Evolutionary conservation across 2,797 vertebrate genomes (phyloP), one percentile per base, ranked within the genome.

Genomic region (Melanotaenia parkinsoni): DNA sequence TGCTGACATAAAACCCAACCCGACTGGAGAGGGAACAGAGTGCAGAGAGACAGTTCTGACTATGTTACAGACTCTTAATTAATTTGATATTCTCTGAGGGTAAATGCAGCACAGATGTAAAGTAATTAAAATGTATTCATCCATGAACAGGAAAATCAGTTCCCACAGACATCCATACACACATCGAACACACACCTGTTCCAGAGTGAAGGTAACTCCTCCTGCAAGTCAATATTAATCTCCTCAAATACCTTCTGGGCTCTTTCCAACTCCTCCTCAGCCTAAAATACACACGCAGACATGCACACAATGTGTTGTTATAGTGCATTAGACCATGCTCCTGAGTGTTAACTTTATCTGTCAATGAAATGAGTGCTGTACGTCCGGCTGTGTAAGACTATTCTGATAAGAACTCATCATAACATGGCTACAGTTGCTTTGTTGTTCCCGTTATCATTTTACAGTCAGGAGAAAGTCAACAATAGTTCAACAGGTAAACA

Each of bases 211-310:
- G 98, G 98, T 79, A 99, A 91, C 86, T 99, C 98, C 84, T 99
- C 98, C 89, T 99, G 98, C 70, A 99, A 94, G 84, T 99, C 98
- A 84, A 94, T 94, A 0, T 99, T 99, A 91, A 99, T 99, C 81
- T 99, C 98, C 74, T 99, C 98, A 91, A 99, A 99, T 63, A 99
- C 98, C 88, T 99, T 99, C 94, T 99, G 98, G 75, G 98, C 96
- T 89, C 97, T 97, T 74, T 98, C 93, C 81, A 99, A 90, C 90
- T 99, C 98, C 75, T 99, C 98, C 90, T 99, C 98, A 0, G 98
- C 98, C 98, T 99, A 85, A 84, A 82, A 86, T n/a, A 69, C 62
- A 73, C 45, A 80, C 45, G 58, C 60, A 76, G 11, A 43, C 24
- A 60, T 12, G 59, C 5, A 69, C 43, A 32, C 10, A 51, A 12